Percentiles rank a stretch among this genome's conserved stretches.
phyloP scores from a whole-genome alignment of 2,888 invertebrate genomes.

The Plusia festucae region DNA sequence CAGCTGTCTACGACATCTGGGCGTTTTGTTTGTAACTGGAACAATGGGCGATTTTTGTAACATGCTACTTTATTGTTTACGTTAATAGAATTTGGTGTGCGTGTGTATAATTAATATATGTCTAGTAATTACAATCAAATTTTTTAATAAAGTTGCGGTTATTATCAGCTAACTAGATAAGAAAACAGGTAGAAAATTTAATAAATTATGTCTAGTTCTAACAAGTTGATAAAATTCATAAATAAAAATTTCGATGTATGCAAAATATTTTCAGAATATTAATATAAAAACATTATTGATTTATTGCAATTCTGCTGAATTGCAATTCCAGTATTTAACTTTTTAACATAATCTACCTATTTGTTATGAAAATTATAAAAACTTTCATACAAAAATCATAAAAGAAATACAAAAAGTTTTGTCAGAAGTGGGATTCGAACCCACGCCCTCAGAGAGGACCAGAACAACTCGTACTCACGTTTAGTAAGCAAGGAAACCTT shows the following conservation, averaged over 20 bases:
- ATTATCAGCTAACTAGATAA: too few relatives aligned
- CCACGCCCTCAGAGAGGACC: conserved; percentile 55
- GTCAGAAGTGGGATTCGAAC: conserved; percentile 57
- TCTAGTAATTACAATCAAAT: not conserved
- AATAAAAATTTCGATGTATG: too few relatives aligned
- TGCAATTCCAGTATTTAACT: not conserved
- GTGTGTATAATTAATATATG: too few relatives aligned
- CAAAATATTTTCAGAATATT: too few relatives aligned
- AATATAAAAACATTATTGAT: too few relatives aligned
- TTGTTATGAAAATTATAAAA: conserved; percentile 17
- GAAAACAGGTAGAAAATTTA: too few relatives aligned
- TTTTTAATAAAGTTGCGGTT: too few relatives aligned
- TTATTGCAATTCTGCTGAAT: not conserved
- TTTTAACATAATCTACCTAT: not conserved
- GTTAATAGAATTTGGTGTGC: too few relatives aligned
- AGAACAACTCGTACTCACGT: conserved; percentile 52
- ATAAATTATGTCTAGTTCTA: too few relatives aligned
- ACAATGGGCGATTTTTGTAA: too few relatives aligned
- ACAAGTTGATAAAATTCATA: too few relatives aligned
- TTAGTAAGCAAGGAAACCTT: conserved; percentile 47
- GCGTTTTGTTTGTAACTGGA: conserved; percentile 65
- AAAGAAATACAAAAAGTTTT: conserved; percentile 48
- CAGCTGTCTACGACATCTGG: conserved; percentile 71
- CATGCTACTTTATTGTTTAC: too few relatives aligned
- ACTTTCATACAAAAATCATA: not conserved